Percentiles rank a stretch among this genome's conserved stretches.
These are phyloP conservation scores for Agyllia agylla DNA, from an alignment of 2,888 invertebrate genomes.

Conservation along the genomic window DNA sequence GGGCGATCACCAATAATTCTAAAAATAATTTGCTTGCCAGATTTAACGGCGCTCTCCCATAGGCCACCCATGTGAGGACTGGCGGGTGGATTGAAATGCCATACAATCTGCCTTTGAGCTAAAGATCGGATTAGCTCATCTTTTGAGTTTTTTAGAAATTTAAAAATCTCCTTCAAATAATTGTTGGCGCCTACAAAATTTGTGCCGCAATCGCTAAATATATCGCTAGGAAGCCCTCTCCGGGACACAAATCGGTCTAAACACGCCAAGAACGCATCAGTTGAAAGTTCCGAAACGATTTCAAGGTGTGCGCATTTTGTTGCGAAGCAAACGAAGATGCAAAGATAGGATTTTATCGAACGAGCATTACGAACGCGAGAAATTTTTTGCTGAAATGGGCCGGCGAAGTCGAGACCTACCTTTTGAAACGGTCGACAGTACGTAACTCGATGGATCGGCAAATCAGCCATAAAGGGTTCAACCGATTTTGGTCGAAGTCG, in stretches of 20 bases:
- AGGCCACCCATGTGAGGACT: slow-evolving; percentile 10
- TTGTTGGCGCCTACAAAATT: slow-evolving; percentile 53
- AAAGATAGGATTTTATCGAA: background rate
- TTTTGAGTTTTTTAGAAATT: slow-evolving; percentile 51
- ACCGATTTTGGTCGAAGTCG: slow-evolving; percentile 2
- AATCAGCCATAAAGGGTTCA: slow-evolving; percentile 11
- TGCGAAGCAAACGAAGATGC: slow-evolving; percentile 70
- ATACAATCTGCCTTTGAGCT: slow-evolving; percentile 1
- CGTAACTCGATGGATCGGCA: slow-evolving; percentile 11
- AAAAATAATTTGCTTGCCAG: slow-evolving; percentile 49
- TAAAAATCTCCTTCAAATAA: slow-evolving; percentile 46
- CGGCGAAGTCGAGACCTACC: slow-evolving; percentile 45
- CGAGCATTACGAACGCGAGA: background rate
- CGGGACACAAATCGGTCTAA: slow-evolving; percentile 52
- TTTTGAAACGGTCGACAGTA: slow-evolving; percentile 12
- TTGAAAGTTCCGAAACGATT: slow-evolving; percentile 20
- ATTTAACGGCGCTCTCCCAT: slow-evolving; percentile 35
- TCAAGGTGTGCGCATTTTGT: slow-evolving; percentile 74
- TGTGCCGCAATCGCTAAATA: slow-evolving; percentile 55
- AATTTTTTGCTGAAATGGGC: slow-evolving; percentile 3
- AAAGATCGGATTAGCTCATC: slow-evolving; percentile 61
- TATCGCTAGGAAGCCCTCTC: slow-evolving; percentile 35
- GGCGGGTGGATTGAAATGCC: slow-evolving; percentile 40
- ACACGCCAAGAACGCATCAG: slow-evolving; percentile 46
- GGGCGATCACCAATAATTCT: slow-evolving; percentile 67